These are phyloP conservation scores for Austrofundulus limnaeus DNA, from an alignment of 2,113 vertebrate genomes.

Conservation along the genomic window DNA sequence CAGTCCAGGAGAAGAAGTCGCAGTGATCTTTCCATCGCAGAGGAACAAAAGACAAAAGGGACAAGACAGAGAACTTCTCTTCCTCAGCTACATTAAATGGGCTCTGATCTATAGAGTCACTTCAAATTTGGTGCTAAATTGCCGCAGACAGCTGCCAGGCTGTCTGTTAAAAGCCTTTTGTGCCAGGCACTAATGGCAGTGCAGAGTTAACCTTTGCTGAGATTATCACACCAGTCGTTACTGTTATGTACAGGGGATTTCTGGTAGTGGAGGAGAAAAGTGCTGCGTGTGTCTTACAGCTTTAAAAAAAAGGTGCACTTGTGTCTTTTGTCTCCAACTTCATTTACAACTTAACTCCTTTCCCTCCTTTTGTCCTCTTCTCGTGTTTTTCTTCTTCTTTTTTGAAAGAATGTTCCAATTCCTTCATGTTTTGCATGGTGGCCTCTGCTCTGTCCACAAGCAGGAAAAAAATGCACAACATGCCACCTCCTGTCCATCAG, in stretches of 20 bases:
- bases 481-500: conserved; percentile 49
- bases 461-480: conserved; percentile 48
- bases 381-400: conserved; percentile 54
- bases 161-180: conserved; percentile 77
- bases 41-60: conserved; percentile 56
- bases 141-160: conserved; percentile 63
- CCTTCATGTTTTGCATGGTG: conserved; percentile 47
- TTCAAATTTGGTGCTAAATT: conserved; percentile 73
- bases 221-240: conserved; percentile 82
- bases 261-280: conserved; percentile 67
- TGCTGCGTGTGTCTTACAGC: conserved; percentile 63
- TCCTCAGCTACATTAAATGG: conserved; percentile 59
- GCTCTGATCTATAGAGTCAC: conserved; percentile 67
- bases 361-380: conserved; percentile 70
- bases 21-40: conserved; percentile 51
- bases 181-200: conserved; percentile 65
- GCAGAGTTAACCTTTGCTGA: conserved; percentile 75
- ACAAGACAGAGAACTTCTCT: conserved; percentile 53
- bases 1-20: conserved; percentile 62
- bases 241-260: conserved; percentile 81
- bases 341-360: conserved; percentile 66
- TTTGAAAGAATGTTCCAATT: not conserved
- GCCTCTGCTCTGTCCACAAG: conserved; percentile 32
- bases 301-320: conserved; percentile 67
- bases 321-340: conserved; percentile 74